Evolutionary conservation across 2,888 invertebrate species (phyloP), one percentile per base, ranked within the genome.

Genomic region (Chymomyza amoena): DNA sequence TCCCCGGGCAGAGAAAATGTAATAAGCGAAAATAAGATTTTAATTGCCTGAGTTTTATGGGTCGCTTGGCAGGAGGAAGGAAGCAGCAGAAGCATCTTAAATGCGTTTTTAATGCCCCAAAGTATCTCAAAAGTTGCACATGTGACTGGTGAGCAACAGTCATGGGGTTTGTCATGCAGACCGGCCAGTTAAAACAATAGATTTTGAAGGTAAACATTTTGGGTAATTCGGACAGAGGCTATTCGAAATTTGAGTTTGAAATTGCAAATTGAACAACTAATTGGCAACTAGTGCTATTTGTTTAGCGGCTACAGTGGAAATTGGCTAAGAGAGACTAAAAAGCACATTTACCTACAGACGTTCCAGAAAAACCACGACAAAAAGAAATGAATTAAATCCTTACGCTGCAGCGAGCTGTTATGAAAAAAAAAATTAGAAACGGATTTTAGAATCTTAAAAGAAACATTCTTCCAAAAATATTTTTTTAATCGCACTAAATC

Each of bases 1-100:
- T 28, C 65, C 28, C 45, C 51, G 56, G 56, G 64, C 20, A 20
- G 20, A 32, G 61, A 63, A 75, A 84, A 79, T 77, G 84, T 88
- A 87, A 87, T 87, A 85, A 86, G 80, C 79, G 83, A 79, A 87
- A 87, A 88, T 87, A 88, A 83, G 83, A 85, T 87, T 87, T 87
- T 87, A 87, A 87, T 87, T 87, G 87, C 81, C 82, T 76, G 39
- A 45, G 39, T 72, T 79, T 85, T 85, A 80, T 84, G 81, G 75
- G 69, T 51, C 61, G 73, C 39, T 45, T 13, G 13, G 39, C 39
- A 13, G 39, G 3, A n/a, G n/a, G n/a, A n/a, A n/a, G 13, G 39
- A 45, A 7, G 39, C 39, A 45, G 39, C 39, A 45, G 39, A 2
- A 13, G 39, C 39, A 13, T 65, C 56, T 72, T 68, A 75, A 88